Conservation (phyloP, 2,113 vertebrate species). For the Echinops telfairi region DNA sequence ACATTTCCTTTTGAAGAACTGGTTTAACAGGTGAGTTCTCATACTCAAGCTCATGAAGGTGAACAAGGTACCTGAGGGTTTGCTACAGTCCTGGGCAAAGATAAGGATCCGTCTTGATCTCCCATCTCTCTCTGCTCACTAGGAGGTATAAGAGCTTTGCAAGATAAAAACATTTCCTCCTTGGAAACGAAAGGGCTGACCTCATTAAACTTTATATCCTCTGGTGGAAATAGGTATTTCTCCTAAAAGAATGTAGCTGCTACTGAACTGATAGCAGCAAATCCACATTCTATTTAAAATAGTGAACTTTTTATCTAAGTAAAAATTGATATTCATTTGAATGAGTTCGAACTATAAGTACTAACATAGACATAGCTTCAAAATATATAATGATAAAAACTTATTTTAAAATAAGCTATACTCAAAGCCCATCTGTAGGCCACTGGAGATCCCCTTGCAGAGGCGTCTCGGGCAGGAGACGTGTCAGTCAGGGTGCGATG, state of each 20-base stretch:
- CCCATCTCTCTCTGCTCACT: background rate
- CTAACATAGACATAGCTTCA: background rate
- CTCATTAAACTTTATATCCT: background rate
- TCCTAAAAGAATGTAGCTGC: background rate
- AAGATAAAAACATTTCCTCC: background rate
- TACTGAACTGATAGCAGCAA: background rate
- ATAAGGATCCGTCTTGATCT: too few species aligned
- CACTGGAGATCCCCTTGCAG: too few species aligned
- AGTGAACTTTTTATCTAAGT: background rate
- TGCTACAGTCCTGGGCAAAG: background rate
- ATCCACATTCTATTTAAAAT: conserved; percentile 34
- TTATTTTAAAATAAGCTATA: background rate
- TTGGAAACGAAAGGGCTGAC: background rate
- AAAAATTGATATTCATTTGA: conserved; percentile 6
- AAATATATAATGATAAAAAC: conserved; percentile 2
- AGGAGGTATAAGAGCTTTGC: background rate
- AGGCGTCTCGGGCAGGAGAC: too few species aligned
- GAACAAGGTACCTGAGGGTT: background rate
- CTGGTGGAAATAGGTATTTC: background rate
- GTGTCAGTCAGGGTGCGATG: too few species aligned
- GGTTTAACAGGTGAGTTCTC: background rate
- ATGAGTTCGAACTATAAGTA: background rate
- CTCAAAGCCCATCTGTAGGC: too few species aligned
- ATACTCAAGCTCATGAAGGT: background rate
- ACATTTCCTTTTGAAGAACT: background rate